Conservation (phyloP, 2,113 vertebrate genomes). For the Anguilla rostrata region DNA sequence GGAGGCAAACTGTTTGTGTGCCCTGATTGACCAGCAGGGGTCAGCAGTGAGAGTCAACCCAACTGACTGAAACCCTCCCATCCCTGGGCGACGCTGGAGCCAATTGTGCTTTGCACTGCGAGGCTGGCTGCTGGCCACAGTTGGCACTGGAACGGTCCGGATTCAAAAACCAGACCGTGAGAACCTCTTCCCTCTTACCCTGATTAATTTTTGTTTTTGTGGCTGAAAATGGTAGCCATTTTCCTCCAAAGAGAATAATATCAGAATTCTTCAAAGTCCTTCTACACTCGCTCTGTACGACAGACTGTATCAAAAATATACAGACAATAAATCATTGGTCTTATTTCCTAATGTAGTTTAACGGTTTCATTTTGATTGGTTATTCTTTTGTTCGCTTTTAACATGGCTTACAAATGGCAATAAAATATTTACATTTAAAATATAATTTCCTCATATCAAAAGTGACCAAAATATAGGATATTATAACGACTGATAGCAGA, state of each 20-base stretch:
- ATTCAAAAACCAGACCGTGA: no score
- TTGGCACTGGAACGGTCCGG: no score
- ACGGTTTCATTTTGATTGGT: constrained; percentile 17
- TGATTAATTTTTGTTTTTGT: no score
- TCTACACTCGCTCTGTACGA: neutral
- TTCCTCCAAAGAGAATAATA: neutral
- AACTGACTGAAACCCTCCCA: no score
- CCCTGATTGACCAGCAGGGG: no score
- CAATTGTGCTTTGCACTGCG: no score
- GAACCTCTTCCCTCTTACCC: neutral
- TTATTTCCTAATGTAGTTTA: neutral
- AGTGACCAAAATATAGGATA: constrained; percentile 40
- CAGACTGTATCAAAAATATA: constrained; percentile 38
- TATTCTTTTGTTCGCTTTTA: constrained; percentile 26
- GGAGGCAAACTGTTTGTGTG: no score
- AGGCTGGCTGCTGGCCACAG: no score
- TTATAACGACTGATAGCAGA: constrained; percentile 28
- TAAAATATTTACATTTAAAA: constrained; percentile 54
- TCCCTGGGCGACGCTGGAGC: no score
- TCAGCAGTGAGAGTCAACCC: no score
- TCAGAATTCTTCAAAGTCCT: neutral
- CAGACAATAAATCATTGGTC: constrained; percentile 28
- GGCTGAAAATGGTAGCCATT: neutral
- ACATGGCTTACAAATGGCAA: constrained; percentile 42
- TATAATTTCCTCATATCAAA: constrained; percentile 50